phyloP scores from a whole-genome alignment of 1,140 invertebrate species.

The Lucilia sericata region DNA sequence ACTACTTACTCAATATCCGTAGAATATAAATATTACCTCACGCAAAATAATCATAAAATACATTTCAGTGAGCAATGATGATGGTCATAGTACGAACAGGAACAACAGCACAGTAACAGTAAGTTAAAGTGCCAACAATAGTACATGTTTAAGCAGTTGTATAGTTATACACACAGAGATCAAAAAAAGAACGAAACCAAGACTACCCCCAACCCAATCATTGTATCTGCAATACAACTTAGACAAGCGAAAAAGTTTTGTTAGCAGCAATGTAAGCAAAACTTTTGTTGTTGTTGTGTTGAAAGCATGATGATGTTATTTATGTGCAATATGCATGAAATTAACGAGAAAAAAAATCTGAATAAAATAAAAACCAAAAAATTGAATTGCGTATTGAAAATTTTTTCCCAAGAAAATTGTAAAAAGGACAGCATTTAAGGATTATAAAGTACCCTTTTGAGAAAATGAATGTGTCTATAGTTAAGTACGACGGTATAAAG shows the following conservation, averaged over 20 bases:
- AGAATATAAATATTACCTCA: constrained; percentile 29
- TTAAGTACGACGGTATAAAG: too few relatives aligned
- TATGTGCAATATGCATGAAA: constrained; percentile 29
- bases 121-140: neutral
- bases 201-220: neutral
- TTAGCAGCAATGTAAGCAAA: neutral
- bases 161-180: neutral
- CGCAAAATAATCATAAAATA: constrained; percentile 21
- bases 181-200: neutral
- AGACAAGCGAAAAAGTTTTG: neutral
- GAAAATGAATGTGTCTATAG: too few relatives aligned
- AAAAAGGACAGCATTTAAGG: neutral
- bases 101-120: neutral
- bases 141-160: neutral
- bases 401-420: neutral
- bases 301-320: constrained; percentile 20
- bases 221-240: neutral
- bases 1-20: constrained; percentile 7
- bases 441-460: too few relatives aligned
- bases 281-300: neutral
- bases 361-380: neutral
- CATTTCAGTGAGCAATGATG: constrained; percentile 15
- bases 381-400: neutral
- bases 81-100: neutral
- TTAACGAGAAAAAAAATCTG: neutral